These are phyloP conservation scores for Meghimatium bilineatum DNA, from an alignment of 2,888 invertebrate genomes.

Conservation along the genomic window DNA sequence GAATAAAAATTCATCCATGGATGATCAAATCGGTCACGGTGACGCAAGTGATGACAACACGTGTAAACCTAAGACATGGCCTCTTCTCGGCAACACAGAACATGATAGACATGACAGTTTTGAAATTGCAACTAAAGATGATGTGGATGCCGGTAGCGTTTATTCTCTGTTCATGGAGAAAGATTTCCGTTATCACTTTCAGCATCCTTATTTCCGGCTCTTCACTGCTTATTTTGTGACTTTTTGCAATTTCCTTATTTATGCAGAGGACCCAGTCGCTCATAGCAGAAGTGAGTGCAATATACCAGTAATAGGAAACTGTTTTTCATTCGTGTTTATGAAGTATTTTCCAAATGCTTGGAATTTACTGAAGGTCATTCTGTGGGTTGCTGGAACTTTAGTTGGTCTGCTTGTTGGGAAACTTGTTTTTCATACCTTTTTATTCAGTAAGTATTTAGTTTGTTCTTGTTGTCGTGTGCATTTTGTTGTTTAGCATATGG, in stretches of 20 bases:
- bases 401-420: constrained; percentile 78
- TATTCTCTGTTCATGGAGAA: constrained; percentile 77
- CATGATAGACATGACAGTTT: constrained; percentile 22
- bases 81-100: background rate
- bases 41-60: background rate
- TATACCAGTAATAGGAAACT: constrained; percentile 79
- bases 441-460: constrained; percentile 76
- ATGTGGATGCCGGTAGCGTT: constrained; percentile 73
- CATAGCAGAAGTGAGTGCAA: constrained; percentile 79
- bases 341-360: constrained; percentile 78
- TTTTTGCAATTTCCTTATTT: constrained; percentile 79
- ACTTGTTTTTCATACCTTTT: constrained; percentile 77
- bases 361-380: constrained; percentile 75
- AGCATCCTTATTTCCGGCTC: constrained; percentile 79
- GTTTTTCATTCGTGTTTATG: constrained; percentile 79
- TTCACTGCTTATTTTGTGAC: constrained; percentile 79
- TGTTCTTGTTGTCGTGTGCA: background rate
- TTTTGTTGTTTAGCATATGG: no score
- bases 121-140: constrained; percentile 60
- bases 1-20: constrained; percentile 20
- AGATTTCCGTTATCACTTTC: constrained; percentile 79
- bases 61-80: background rate
- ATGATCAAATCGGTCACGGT: background rate
- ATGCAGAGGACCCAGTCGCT: constrained; percentile 80
- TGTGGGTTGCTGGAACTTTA: constrained; percentile 78